Conservation (phyloP, 1,140 invertebrate genomes). For the Drosophila bipectinata region DNA sequence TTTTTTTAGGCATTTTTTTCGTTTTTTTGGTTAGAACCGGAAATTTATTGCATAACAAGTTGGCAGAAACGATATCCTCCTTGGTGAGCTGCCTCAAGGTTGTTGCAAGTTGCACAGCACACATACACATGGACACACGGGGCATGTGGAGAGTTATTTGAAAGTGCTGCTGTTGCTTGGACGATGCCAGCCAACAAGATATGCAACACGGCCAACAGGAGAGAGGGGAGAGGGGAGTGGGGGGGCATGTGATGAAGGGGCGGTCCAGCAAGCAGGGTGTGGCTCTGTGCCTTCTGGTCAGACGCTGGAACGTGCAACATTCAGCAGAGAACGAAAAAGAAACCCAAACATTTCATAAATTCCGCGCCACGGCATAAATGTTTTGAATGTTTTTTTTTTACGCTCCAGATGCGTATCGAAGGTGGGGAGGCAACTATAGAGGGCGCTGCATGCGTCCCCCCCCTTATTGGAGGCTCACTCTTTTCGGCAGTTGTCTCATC, state of each 20-base stretch:
- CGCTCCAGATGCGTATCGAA: slow-evolving; percentile 47
- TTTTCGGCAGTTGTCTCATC: slow-evolving; percentile 55
- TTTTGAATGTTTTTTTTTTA: slow-evolving; percentile 31
- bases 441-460: not conserved
- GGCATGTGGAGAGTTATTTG: slow-evolving; percentile 52
- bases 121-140: too few relatives aligned
- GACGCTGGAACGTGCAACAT: slow-evolving; percentile 44
- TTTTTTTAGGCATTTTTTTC: slow-evolving; percentile 20
- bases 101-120: slow-evolving; percentile 32
- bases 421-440: not conserved
- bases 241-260: slow-evolving; percentile 2
- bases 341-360: slow-evolving; percentile 71
- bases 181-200: slow-evolving; percentile 50
- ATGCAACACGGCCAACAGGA: slow-evolving; percentile 22
- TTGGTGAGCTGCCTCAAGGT: slow-evolving; percentile 67
- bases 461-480: slow-evolving; percentile 1
- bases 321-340: slow-evolving; percentile 45
- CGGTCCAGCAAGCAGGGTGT: slow-evolving; percentile 31
- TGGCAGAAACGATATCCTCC: slow-evolving; percentile 61
- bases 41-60: slow-evolving; percentile 82
- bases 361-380: slow-evolving; percentile 54
- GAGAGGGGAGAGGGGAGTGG: not conserved
- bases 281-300: slow-evolving; percentile 37
- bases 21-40: slow-evolving; percentile 62
- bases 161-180: slow-evolving; percentile 41